These are phyloP conservation scores for Acropternis orthonyx DNA, from an alignment of 2,797 vertebrate species.

Conservation along the genomic window DNA sequence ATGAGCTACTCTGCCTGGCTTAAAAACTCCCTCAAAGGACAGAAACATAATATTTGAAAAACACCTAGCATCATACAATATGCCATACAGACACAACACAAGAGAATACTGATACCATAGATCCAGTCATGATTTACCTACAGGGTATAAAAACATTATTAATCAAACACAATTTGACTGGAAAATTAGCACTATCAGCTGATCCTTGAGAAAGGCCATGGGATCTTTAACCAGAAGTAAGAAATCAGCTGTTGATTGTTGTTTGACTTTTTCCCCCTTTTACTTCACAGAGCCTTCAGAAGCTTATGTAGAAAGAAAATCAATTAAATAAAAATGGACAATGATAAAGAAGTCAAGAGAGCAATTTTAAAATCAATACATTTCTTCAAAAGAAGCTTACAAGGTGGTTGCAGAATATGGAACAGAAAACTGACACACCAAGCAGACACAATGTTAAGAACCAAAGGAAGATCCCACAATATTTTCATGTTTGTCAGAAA, in stretches of 20 bases:
- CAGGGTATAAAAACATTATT: not conserved
- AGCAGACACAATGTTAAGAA: not conserved
- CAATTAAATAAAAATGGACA: slow-evolving; percentile 76
- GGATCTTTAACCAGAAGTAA: not conserved
- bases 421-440: slow-evolving; percentile 15
- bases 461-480: not conserved
- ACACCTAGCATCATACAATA: not conserved
- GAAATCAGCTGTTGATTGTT: not conserved
- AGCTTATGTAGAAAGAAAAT: slow-evolving; percentile 68
- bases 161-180: not conserved
- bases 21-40: not conserved
- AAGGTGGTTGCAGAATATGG: slow-evolving; percentile 47
- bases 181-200: not conserved
- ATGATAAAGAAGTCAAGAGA: slow-evolving; percentile 77
- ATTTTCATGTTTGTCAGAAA: not conserved
- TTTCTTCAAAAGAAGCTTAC: slow-evolving; percentile 56
- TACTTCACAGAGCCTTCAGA: slow-evolving; percentile 8
- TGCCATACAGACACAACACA: not conserved
- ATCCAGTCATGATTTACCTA: not conserved
- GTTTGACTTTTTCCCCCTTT: not conserved
- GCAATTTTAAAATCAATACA: slow-evolving; percentile 77
- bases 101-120: not conserved
- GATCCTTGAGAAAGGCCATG: not conserved
- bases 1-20: not conserved
- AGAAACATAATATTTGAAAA: not conserved